Evolutionary conservation across 2,888 invertebrate genomes (phyloP).

Genomic region (Minunthozetes semirufus): DNA sequence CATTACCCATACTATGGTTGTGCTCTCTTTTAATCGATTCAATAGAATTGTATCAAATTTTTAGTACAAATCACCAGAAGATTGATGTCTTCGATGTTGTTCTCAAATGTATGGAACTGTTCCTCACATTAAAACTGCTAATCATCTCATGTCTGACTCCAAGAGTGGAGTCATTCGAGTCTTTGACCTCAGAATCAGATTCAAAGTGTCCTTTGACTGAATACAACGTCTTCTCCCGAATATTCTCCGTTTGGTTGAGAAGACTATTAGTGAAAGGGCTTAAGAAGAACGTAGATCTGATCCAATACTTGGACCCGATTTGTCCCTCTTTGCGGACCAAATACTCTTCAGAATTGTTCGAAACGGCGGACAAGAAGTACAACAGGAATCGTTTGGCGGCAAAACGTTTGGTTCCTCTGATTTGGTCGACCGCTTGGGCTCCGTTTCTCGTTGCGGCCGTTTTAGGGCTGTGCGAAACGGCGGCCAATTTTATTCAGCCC

Average conservation of each 20-base stretch:
- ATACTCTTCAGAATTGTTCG: not conserved
- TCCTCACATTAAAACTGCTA: not conserved
- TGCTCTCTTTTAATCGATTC: not conserved
- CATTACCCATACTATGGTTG: conserved; percentile 3
- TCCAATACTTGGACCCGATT: not conserved
- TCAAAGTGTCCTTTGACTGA: not conserved
- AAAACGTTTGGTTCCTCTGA: not conserved
- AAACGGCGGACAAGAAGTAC: not conserved
- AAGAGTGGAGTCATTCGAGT: not conserved
- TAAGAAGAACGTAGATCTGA: not conserved
- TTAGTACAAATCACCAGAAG: not conserved
- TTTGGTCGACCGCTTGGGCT: not conserved
- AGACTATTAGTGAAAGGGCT: not conserved
- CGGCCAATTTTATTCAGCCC: not conserved
- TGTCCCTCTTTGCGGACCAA: not conserved
- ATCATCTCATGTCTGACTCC: conserved; percentile 6
- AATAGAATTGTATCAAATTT: not conserved
- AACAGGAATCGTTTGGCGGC: not conserved
- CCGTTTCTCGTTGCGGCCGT: not conserved
- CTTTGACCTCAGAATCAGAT: not conserved
- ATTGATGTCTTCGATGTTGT: not conserved
- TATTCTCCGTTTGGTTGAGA: not conserved
- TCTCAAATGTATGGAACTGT: not conserved
- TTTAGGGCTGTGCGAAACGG: not conserved
- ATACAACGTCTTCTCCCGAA: not conserved